phyloP scores from a whole-genome alignment of 2,113 vertebrate genomes.

The Casuarius casuarius region DNA sequence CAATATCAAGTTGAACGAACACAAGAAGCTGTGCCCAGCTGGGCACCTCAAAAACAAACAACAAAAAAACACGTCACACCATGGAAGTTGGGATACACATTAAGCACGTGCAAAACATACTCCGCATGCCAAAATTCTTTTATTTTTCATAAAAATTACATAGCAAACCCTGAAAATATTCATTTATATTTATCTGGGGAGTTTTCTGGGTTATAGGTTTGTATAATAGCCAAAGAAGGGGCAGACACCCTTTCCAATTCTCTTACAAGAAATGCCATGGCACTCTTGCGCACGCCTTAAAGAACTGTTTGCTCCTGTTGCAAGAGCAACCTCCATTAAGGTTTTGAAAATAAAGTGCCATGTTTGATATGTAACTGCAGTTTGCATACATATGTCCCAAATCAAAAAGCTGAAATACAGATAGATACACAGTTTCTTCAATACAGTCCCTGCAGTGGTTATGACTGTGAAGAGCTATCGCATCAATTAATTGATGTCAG shows the following conservation, averaged over 20 bases:
- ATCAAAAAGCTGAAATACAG: background rate
- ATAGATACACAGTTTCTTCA: background rate
- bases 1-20: background rate
- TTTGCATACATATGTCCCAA: background rate
- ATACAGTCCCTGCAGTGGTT: background rate
- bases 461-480: background rate
- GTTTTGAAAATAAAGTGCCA: background rate
- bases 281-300: no score
- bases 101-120: background rate
- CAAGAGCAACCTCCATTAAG: background rate
- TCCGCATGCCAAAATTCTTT: background rate
- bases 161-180: background rate
- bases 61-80: background rate
- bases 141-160: background rate
- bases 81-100: background rate
- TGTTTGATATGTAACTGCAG: background rate
- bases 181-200: background rate
- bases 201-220: background rate
- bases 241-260: accelerated
- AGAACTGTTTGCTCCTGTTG: background rate
- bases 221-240: background rate
- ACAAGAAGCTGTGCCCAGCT: background rate
- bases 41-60: background rate
- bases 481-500: accelerated
- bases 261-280: background rate